These are phyloP conservation scores for Trichopria drosophilae DNA, from an alignment of 2,888 invertebrate genomes.

Conservation along the genomic window DNA sequence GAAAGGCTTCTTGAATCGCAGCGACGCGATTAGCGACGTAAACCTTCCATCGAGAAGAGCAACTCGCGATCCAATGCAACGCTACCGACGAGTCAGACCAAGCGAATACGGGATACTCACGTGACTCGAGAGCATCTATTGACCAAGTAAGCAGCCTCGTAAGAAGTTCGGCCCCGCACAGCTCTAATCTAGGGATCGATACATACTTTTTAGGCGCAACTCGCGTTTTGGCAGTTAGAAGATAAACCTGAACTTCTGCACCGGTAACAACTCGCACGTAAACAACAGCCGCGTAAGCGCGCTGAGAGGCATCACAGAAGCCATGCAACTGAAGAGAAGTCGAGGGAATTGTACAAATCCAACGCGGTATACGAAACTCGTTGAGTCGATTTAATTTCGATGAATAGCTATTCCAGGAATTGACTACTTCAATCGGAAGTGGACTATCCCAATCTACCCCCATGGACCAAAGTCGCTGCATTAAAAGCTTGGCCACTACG, in stretches of 20 bases:
- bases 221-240: slow-evolving; percentile 6
- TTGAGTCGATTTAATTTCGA: too few species aligned
- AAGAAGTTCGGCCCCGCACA: slow-evolving; percentile 15
- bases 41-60: slow-evolving; percentile 12
- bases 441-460: slow-evolving; percentile 8
- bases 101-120: slow-evolving; percentile 8
- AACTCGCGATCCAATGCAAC: slow-evolving; percentile 16
- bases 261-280: neutral
- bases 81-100: slow-evolving; percentile 26
- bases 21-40: slow-evolving; percentile 24
- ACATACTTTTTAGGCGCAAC: slow-evolving; percentile 13
- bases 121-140: neutral
- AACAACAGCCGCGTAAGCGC: slow-evolving; percentile 13
- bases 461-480: too few species aligned
- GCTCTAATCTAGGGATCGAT: slow-evolving; percentile 10
- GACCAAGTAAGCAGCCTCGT: slow-evolving; percentile 1
- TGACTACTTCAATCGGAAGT: too few species aligned
- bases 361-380: slow-evolving; percentile 7
- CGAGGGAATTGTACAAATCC: neutral
- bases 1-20: slow-evolving; percentile 9
- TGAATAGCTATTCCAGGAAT: too few species aligned
- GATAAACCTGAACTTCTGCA: neutral
- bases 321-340: slow-evolving; percentile 9
- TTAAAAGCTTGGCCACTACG: too few species aligned
- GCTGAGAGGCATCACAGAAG: slow-evolving; percentile 13